Conservation (phyloP, 2,888 invertebrate species). For the Spialia ferax region DNA sequence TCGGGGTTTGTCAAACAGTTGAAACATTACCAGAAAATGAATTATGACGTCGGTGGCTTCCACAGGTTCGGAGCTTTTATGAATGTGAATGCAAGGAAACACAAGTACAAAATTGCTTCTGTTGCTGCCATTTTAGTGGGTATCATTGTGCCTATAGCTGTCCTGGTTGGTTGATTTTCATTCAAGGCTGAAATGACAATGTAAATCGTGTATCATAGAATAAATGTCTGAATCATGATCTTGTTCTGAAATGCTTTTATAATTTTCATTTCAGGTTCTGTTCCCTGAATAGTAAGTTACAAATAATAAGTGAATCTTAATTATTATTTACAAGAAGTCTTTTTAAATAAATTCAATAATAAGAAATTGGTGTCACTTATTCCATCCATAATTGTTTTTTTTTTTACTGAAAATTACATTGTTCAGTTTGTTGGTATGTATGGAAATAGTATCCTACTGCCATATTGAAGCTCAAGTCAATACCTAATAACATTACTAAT, state of each 20-base stretch:
- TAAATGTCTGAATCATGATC: constrained; percentile 28
- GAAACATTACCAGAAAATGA: constrained; percentile 86
- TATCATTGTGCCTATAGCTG: constrained; percentile 68
- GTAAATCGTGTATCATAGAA: constrained; percentile 36
- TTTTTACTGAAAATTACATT: too few species aligned
- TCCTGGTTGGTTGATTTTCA: constrained; percentile 64
- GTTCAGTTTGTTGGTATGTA: too few species aligned
- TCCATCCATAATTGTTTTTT: neutral
- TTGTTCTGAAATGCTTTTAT: neutral
- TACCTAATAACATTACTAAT: too few species aligned
- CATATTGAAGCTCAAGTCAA: too few species aligned
- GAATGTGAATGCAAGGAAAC: constrained; percentile 71
- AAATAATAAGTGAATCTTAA: neutral
- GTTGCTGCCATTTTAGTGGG: constrained; percentile 69
- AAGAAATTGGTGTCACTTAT: neutral
- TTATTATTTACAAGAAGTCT: neutral
- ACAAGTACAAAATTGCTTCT: constrained; percentile 75
- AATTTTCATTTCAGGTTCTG: constrained; percentile 34
- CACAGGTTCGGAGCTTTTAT: constrained; percentile 72
- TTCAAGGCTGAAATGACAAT: constrained; percentile 22
- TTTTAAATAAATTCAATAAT: neutral
- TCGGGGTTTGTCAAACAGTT: constrained; percentile 97
- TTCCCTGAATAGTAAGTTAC: constrained; percentile 10
- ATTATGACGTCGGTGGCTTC: constrained; percentile 70
- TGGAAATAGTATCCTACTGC: too few species aligned